Evolutionary conservation across 2,888 invertebrate species (phyloP), one percentile per base, ranked within the genome.

Genomic region (Ophion ellenae): DNA sequence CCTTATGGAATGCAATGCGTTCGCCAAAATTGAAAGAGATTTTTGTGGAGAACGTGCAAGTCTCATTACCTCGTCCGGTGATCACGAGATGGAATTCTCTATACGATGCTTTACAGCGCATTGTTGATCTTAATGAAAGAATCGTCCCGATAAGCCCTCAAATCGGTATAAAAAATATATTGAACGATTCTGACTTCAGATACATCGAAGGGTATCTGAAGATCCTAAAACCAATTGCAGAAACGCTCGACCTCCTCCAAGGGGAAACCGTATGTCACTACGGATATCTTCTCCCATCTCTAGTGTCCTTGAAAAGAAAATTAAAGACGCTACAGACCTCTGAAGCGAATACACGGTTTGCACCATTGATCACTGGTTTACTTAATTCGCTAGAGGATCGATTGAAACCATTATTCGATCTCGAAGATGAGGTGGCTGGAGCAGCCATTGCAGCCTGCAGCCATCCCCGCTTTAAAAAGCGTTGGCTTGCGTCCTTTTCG

Each of bases 241-340:
- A 71, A 64, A 77, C 84, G 63, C 63, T 73, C 47, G 84, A 85
- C 67, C 63, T 82, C n/a, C 81, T 85, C 17, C 73, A 85, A 67
- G 77, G 77, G 45, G 81, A 84, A 70, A 40, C 45, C 7, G 14
- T 69, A 9, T 66, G 73, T n/a, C 71, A 73, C n/a, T 85, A 85
- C 53, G 85, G 85, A 11, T 82, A 73, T 28, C 77, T 85, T 47
- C 45, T 85, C 20, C 82, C 77, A 59, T 81, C 85, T 32, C 66
- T 85, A 61, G 71, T 85, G 57, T 81, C 81, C 10, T n/a, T 77
- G 28, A 40, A 57, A 17, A 73, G 71, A 36, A 85, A 85, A 77
- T 77, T 81, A 9, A 64, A 73, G 24, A 61, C 71, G 75, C 2
- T 85, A 36, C 40, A 66, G 32, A 57, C 53, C 59, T 32, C 14